Percentiles rank a stretch among this genome's conserved stretches.
Evolutionary conservation across 2,113 vertebrate genomes (phyloP).

Genomic region (Cavia aperea): DNA sequence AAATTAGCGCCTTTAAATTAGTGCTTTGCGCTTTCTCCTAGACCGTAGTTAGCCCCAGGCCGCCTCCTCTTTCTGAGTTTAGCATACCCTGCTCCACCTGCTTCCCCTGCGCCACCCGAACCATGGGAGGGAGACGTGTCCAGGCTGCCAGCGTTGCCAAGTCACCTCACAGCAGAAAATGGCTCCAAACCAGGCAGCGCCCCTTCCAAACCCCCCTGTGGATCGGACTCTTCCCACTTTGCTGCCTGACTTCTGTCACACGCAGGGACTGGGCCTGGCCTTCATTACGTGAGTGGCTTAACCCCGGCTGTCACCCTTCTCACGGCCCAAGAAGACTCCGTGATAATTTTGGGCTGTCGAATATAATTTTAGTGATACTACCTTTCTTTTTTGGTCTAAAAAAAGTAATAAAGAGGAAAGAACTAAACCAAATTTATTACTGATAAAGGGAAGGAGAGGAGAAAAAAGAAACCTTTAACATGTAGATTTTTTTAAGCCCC

Average conservation of each 20-base stretch:
- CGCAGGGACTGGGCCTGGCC: not conserved
- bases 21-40: not conserved
- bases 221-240: not conserved
- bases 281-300: not conserved
- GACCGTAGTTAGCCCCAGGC: not conserved
- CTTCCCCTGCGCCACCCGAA: not conserved
- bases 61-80: not conserved
- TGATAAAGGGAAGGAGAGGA: not conserved
- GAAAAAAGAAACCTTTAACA: constrained; percentile 55
- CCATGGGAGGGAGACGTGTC: not conserved
- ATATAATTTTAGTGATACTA: constrained; percentile 3
- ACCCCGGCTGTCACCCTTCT: not conserved
- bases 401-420: not conserved
- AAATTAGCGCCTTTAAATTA: not conserved
- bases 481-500: constrained; percentile 34
- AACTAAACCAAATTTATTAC: constrained; percentile 12
- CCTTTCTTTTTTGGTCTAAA: constrained; percentile 52
- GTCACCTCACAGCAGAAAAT: not conserved
- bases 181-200: not conserved
- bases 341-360: not conserved
- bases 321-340: not conserved
- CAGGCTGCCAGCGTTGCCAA: not conserved
- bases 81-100: not conserved
- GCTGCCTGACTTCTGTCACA: not conserved
- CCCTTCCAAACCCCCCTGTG: not conserved